Evolutionary conservation across 2,888 invertebrate species (phyloP), one percentile per base, ranked within the genome.

Genomic region (Prenolepis imparis): DNA sequence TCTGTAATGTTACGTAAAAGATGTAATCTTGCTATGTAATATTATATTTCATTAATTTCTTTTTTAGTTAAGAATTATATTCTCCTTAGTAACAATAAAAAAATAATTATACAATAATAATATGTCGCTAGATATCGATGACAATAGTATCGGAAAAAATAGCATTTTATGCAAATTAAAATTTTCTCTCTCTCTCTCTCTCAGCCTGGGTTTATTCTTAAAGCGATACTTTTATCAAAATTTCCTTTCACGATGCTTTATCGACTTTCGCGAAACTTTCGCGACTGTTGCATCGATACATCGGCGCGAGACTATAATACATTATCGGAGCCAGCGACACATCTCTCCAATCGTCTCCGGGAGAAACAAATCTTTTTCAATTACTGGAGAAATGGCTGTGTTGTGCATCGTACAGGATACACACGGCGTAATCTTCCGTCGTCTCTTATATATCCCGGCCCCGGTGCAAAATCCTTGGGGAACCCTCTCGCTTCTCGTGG

Each of bases 361-460:
- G 82, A 86, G 85, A 86, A 88, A 90, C 87, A 92, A 92, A 93
- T 93, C 91, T 89, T 91, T 92, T 93, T 93, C 93, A 93, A 93
- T 93, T 93, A 93, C 91, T 90, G 86, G 82, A 87, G 84, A 82
- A 84, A 72, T 89, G 87, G 85, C 89, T 89, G 85, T 88, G 52
- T 52, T 52, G 52, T n/a, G 52, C 52, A 52, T 52, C 8, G 52
- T 86, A 88, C 85, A 88, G 88, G 85, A 85, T n/a, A n/a, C 80
- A 84, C 84, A 89, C 89, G 88, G 84, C 88, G 91, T 93, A 93
- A 93, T 93, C 92, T 92, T 91, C 44, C 85, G 87, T 85, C 90
- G 89, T 82, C 82, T 88, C 88, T 89, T 90, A 84, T 90, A 84
- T 89, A 86, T 89, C 88, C 87, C 84, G 86, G 86, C 87, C 32